Conservation (phyloP, 2,888 invertebrate species). For the Scaptomyza flava region DNA sequence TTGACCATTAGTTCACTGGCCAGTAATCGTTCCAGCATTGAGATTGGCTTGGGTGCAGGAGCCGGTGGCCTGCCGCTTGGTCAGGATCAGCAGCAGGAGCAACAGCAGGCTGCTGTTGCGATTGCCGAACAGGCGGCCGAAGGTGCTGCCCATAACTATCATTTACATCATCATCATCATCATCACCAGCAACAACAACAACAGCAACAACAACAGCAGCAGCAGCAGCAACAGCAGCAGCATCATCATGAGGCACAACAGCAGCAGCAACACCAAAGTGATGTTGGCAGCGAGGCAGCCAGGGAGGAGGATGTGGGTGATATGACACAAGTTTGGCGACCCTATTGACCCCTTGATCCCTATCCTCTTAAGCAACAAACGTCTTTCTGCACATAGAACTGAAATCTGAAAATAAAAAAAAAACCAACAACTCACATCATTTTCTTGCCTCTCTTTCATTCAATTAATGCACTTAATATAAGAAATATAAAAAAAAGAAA, state of each 20-base stretch:
- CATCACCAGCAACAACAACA: slow-evolving; percentile 37
- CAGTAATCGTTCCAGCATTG: slow-evolving; percentile 85
- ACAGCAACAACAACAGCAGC: slow-evolving; percentile 38
- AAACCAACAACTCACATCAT: slow-evolving; percentile 32
- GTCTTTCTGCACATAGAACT: slow-evolving; percentile 80
- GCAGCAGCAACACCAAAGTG: slow-evolving; percentile 40
- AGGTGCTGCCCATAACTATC: slow-evolving; percentile 53
- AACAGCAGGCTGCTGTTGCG: slow-evolving; percentile 55
- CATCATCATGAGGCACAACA: slow-evolving; percentile 25
- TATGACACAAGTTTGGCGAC: slow-evolving; percentile 89
- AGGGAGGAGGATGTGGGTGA: slow-evolving; percentile 83
- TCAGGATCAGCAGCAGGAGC: slow-evolving; percentile 81
- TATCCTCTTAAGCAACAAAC: slow-evolving; percentile 28
- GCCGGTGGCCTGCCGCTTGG: slow-evolving; percentile 48
- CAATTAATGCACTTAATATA: neutral
- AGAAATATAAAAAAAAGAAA: neutral
- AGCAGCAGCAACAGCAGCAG: slow-evolving; percentile 19
- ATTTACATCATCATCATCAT: slow-evolving; percentile 59
- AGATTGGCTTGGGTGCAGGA: slow-evolving; percentile 85
- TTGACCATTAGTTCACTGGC: slow-evolving; percentile 87
- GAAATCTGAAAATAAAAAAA: slow-evolving; percentile 26
- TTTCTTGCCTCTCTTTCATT: slow-evolving; percentile 3
- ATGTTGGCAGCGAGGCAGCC: slow-evolving; percentile 48
- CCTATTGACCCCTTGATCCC: slow-evolving; percentile 86
- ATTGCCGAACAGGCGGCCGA: slow-evolving; percentile 45